These are phyloP conservation scores for Rousettus leschenaultii DNA, from an alignment of 2,113 vertebrate species.

Conservation along the genomic window DNA sequence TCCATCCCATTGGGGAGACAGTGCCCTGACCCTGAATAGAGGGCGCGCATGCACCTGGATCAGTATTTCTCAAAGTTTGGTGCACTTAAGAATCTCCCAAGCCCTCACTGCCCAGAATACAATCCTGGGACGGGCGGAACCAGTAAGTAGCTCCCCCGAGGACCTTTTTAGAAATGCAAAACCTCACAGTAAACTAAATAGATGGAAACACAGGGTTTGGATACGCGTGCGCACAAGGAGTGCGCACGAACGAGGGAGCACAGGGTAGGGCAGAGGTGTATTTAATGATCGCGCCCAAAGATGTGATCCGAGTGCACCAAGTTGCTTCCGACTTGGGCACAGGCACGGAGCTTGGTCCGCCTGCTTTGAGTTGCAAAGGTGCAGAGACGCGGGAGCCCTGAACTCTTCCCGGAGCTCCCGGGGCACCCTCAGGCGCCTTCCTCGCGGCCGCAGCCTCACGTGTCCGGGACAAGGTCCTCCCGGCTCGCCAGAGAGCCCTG, in stretches of 20 bases:
- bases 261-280: background rate
- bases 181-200: too few relatives aligned
- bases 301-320: background rate
- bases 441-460: background rate
- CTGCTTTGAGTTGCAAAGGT: background rate
- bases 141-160: background rate
- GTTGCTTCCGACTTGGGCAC: background rate
- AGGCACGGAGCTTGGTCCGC: background rate
- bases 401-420: background rate
- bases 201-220: background rate
- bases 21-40: background rate
- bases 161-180: background rate
- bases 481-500: background rate
- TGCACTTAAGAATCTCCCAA: background rate
- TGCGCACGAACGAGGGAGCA: background rate
- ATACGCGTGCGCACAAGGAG: background rate
- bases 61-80: background rate
- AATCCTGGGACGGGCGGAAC: background rate
- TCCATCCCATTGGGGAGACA: background rate
- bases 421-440: background rate
- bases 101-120: background rate
- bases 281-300: background rate
- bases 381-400: background rate
- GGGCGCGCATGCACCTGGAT: background rate
- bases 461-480: rapidly evolving